These are phyloP conservation scores for Parazoanthus darwini DNA, from an alignment of 92 coral and sea anemone genomes.

Conservation along the genomic window DNA sequence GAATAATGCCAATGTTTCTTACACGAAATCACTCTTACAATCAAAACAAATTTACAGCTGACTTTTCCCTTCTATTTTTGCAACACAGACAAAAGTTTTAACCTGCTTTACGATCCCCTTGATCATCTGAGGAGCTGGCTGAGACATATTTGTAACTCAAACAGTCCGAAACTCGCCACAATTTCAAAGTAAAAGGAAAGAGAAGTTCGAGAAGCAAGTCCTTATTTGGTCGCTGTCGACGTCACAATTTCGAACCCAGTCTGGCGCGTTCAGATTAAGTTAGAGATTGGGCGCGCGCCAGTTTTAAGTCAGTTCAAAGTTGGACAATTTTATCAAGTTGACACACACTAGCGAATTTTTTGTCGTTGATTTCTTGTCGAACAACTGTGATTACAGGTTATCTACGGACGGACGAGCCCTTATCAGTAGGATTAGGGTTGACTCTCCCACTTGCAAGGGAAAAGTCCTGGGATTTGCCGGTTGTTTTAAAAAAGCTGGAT, in stretches of 20 bases:
- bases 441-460: too few species aligned
- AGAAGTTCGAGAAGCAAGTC: constrained; percentile 45
- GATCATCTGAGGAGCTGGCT: constrained; percentile 87
- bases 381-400: too few species aligned
- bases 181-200: constrained; percentile 78
- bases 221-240: constrained; percentile 70
- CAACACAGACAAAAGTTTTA: neutral
- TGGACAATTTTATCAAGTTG: too few species aligned
- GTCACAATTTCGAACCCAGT: constrained; percentile 65
- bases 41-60: neutral
- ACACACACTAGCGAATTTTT: too few species aligned
- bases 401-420: too few species aligned
- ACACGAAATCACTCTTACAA: neutral
- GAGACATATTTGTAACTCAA: constrained; percentile 69
- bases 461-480: too few species aligned
- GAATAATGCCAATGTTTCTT: neutral
- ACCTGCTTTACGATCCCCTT: constrained; percentile 99
- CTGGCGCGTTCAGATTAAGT: neutral
- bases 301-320: too few species aligned
- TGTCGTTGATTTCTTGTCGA: too few species aligned
- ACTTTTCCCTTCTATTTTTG: neutral
- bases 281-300: too few species aligned
- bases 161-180: constrained; percentile 63
- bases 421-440: too few species aligned
- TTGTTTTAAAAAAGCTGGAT: too few species aligned